These are phyloP conservation scores for Diphyllodes magnificus DNA, from an alignment of 2,113 vertebrate species.

Conservation along the genomic window DNA sequence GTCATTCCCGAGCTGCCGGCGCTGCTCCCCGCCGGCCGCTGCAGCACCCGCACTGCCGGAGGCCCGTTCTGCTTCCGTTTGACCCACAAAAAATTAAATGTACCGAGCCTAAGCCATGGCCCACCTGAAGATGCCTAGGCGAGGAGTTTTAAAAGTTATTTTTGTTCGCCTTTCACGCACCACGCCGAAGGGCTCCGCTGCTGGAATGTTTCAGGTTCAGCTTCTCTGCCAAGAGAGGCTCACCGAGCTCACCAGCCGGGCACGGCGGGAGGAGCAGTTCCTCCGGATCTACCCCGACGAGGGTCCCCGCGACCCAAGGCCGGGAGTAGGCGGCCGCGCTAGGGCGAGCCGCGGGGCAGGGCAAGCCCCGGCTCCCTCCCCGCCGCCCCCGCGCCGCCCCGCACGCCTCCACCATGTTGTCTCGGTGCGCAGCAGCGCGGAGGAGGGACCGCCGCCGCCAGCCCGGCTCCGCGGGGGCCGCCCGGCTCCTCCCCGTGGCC, in stretches of 20 bases:
- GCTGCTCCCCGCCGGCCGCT: not conserved
- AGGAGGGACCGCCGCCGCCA: not conserved
- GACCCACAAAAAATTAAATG: not conserved
- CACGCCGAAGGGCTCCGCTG: not conserved
- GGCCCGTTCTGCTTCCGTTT: not conserved
- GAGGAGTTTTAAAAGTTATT: not conserved
- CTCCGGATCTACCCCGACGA: not conserved
- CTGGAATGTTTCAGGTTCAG: not conserved
- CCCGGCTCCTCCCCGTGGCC: not conserved
- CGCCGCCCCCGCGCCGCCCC: not conserved
- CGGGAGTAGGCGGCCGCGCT: not conserved
- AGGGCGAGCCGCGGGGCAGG: not conserved
- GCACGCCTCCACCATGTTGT: not conserved
- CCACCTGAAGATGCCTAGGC: not conserved
- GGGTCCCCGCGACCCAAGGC: not conserved
- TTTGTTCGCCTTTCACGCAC: not conserved
- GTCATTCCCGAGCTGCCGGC: not conserved
- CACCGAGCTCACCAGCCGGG: not conserved
- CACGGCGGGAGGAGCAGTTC: not conserved
- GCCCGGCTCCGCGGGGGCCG: not conserved
- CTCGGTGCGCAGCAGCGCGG: not conserved
- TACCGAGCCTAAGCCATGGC: not conserved
- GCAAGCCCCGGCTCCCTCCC: not conserved
- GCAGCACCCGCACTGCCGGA: not conserved
- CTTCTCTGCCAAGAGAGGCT: not conserved